These are phyloP conservation scores for Anoplolepis gracilipes DNA, from an alignment of 1,140 invertebrate genomes.

Conservation along the genomic window DNA sequence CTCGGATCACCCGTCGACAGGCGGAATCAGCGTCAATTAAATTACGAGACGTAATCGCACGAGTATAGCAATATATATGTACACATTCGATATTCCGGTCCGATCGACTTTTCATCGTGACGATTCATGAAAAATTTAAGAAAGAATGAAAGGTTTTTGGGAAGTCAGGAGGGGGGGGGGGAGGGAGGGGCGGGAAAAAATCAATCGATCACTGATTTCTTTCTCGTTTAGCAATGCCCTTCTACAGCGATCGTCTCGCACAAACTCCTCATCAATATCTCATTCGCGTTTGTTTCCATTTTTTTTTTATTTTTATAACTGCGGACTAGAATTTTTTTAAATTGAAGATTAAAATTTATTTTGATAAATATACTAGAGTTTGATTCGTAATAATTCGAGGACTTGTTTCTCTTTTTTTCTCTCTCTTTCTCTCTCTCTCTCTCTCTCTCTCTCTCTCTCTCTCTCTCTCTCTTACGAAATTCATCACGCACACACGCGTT, in stretches of 20 bases:
- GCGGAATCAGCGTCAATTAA: constrained; percentile 61
- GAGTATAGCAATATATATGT: constrained; percentile 47
- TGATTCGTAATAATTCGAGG: constrained; percentile 83
- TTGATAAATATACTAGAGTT: constrained; percentile 84
- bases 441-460: constrained; percentile 68
- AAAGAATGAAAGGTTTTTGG: constrained; percentile 8
- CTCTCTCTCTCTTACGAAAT: constrained; percentile 65
- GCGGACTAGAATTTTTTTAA: constrained; percentile 83
- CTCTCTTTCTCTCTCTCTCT: constrained; percentile 61
- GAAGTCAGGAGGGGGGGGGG: no score
- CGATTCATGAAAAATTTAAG: constrained; percentile 68
- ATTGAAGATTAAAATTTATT: constrained; percentile 84
- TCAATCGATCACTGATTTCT: constrained; percentile 81
- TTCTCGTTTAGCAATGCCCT: constrained; percentile 82
- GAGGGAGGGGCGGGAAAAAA: constrained; percentile 71
- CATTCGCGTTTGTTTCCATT: not conserved
- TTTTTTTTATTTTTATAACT: constrained; percentile 75
- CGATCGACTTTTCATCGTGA: constrained; percentile 35
- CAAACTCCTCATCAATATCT: constrained; percentile 1
- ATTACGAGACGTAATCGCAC: constrained; percentile 73
- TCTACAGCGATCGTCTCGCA: constrained; percentile 68
- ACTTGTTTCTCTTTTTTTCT: constrained; percentile 51
- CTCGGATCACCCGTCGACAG: constrained; percentile 29
- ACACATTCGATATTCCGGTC: constrained; percentile 43
- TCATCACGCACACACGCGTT: constrained; percentile 43